Base-by-base conservation (phyloP, 2,797 vertebrate genomes). In the Champsocephalus esox region DNA sequence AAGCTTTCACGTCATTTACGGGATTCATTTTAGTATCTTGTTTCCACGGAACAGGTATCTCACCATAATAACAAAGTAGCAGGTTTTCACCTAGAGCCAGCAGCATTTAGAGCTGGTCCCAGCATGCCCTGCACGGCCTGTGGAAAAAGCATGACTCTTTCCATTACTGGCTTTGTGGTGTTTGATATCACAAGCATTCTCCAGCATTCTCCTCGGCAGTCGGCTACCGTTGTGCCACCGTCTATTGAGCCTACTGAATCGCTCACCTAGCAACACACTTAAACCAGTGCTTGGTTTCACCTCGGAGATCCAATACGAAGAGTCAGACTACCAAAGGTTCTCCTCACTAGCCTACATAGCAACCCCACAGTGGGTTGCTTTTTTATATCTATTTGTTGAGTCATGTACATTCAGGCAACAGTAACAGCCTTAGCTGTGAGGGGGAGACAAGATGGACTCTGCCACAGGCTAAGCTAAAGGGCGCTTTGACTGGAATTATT, bases 131-230 rank as follows among this genome's bases (percentile, higher is more conserved):
- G 73, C 80, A 70, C 70, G 56, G 9, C 34, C 76, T 80, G 81
- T 83, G 58, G 63, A 70, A 7, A 34, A 69, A 80, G 50, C 86
- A 75, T 57, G 52, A 81, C 63, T 79, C 79, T 84, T 77, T 75
- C 66, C 76, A 62, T 67, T 38, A 38, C 34, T 38, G 34, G 68
- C 81, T 90, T 86, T 55, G 73, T 65, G 73, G 73, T 86, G 75
- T 88, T 87, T 83, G 49, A 86, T 91, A 86, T 91, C 87, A 88
- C 89, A 90, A 75, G 74, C 81, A 87, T 90, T 91, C 87, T 85
- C 83, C 51, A 60, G 73, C 70, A 68, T 66, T 76, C 61, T 76
- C 51, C 79, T 90, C 65, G 51, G 80, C 71, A 28, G 51, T 74
- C 70, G 14, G 65, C 66, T 62, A 68, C 71, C 5, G 28, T 58